Evolutionary conservation across 1,140 invertebrate species (phyloP).

Genomic region (Plodia interpunctella): DNA sequence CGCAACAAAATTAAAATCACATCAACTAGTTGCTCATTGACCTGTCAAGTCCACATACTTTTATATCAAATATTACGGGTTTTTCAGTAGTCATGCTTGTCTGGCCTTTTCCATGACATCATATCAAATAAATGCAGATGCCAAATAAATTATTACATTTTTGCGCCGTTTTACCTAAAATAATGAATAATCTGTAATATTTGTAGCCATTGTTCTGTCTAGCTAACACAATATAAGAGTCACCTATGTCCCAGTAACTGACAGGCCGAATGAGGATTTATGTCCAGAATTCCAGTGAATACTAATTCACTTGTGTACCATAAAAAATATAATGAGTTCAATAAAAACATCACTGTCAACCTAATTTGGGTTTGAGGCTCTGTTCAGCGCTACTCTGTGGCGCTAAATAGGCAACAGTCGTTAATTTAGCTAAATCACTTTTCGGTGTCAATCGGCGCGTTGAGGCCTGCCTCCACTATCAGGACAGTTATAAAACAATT

Average conservation of each 20-base stretch:
- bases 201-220: too few species aligned
- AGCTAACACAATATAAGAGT: too few species aligned
- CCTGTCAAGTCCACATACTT: too few species aligned
- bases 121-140: too few species aligned
- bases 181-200: too few species aligned
- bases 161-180: too few species aligned
- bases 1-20: too few species aligned
- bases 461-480: slow-evolving; percentile 7
- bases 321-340: not conserved
- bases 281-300: not conserved
- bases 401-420: slow-evolving; percentile 25
- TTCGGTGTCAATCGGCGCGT: slow-evolving; percentile 23
- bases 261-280: not conserved
- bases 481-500: slow-evolving; percentile 23
- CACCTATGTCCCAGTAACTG: not conserved
- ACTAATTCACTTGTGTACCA: not conserved
- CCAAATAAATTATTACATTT: too few species aligned
- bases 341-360: slow-evolving; percentile 1
- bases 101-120: too few species aligned
- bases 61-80: too few species aligned
- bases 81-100: too few species aligned
- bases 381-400: not conserved
- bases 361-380: not conserved
- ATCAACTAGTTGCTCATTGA: too few species aligned
- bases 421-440: slow-evolving; percentile 34